A percentile compares a stretch with the other conserved stretches of the same genome.
These are phyloP conservation scores for Miopithecus talapoin DNA, from an alignment of 2,797 vertebrate genomes.

Conservation along the genomic window DNA sequence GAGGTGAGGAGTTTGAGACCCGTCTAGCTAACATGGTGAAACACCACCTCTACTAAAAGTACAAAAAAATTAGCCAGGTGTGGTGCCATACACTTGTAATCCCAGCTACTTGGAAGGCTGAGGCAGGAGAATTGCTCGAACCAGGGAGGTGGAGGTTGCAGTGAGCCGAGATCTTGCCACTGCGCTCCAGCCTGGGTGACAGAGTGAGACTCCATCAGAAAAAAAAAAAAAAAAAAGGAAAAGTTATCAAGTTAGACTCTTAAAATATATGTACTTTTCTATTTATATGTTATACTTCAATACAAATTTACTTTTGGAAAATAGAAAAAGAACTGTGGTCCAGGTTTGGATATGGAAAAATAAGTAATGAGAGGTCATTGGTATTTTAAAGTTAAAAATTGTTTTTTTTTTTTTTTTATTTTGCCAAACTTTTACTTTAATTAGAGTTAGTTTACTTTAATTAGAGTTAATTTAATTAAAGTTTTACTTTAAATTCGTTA, in stretches of 20 bases:
- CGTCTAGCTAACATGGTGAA: too few species aligned
- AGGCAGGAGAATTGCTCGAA: too few species aligned
- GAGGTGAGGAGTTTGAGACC: too few species aligned
- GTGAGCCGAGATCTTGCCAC: too few species aligned
- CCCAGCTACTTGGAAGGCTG: too few species aligned
- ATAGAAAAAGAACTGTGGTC: neutral
- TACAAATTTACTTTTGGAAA: slow-evolving; percentile 13
- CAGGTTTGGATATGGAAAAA: slow-evolving; percentile 14
- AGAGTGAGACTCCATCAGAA: too few species aligned
- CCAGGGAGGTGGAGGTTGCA: too few species aligned
- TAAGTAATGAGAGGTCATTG: neutral
- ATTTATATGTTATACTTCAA: neutral
- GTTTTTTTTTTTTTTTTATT: neutral
- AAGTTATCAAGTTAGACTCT: neutral
- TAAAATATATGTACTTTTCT: slow-evolving; percentile 4
- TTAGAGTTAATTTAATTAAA: neutral
- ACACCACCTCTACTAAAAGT: too few species aligned
- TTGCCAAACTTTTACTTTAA: neutral
- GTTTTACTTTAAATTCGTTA: neutral
- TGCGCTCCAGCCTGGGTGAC: too few species aligned
- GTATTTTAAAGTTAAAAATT: slow-evolving; percentile 29
- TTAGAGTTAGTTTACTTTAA: neutral
- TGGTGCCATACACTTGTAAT: too few species aligned
- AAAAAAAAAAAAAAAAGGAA: neutral
- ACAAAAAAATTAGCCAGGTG: too few species aligned